Evolutionary conservation across 2,113 vertebrate genomes (phyloP).

Genomic region (Atractosteus spatula): DNA sequence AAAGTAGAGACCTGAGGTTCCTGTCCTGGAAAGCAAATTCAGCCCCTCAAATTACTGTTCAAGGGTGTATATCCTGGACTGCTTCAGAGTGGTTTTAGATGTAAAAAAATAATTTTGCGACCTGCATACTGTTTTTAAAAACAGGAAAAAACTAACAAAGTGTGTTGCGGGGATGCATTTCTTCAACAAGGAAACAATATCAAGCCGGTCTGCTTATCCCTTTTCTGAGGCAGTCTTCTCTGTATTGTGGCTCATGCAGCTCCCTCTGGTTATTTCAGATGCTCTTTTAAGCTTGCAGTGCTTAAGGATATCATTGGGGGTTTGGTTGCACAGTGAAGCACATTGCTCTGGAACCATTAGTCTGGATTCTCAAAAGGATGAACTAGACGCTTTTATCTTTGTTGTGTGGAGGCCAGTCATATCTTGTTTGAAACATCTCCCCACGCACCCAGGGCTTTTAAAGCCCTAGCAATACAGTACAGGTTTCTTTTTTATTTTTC

Average conservation of each 20-base stretch:
- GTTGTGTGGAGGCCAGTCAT: slow-evolving; percentile 43
- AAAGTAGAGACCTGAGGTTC: too few relatives aligned
- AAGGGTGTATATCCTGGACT: background rate
- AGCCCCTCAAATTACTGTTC: background rate
- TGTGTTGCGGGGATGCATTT: background rate
- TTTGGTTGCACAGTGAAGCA: slow-evolving; percentile 23
- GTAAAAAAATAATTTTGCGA: background rate
- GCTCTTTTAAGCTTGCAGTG: slow-evolving; percentile 32
- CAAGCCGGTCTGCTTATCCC: background rate
- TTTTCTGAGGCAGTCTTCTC: background rate
- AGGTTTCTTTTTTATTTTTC: background rate
- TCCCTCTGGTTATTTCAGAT: slow-evolving; percentile 18
- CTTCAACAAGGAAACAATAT: background rate
- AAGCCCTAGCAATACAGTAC: slow-evolving; percentile 28
- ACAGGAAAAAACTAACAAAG: background rate
- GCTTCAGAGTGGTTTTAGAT: background rate
- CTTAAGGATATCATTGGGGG: background rate
- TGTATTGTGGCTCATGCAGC: too few relatives aligned
- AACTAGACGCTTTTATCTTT: slow-evolving; percentile 60
- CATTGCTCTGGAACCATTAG: slow-evolving; percentile 46
- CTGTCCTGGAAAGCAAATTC: too few relatives aligned
- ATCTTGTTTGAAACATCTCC: slow-evolving; percentile 57
- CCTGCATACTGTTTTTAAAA: background rate
- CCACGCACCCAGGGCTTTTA: slow-evolving; percentile 33
- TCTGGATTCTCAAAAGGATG: slow-evolving; percentile 43